Evolutionary conservation across 2,797 vertebrate species (phyloP), one percentile per base, ranked within the genome.

Genomic region (Enteromius trimaculatus): DNA sequence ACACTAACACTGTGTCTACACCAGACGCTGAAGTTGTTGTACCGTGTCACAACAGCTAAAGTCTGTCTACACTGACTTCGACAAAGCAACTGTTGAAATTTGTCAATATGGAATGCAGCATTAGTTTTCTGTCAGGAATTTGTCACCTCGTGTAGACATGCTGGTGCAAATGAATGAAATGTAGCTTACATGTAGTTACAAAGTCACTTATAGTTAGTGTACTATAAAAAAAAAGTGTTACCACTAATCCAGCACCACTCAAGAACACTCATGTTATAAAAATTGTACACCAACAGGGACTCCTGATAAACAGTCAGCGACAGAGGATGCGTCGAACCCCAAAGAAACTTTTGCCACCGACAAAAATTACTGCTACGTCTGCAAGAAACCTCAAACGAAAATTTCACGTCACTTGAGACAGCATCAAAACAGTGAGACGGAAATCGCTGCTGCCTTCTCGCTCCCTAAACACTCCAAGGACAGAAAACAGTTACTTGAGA

Each of bases 321-420:
- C 4, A 47, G 58, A 14, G 9, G 21, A 13, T 42, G 55, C 21
- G 4, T 3, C 10, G 31, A 66, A 53, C 31, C 47, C 11, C 64
- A 23, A 79, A 68, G 34, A 69, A n/a, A 58, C 78, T 14, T 16
- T 58, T 2, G n/a, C 34, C 31, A 69, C 78, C 64, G 9, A 39
- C 6, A 80, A 80, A 53, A 91, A 93, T 21, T 91, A 86, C 68
- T 93, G 92, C 69, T 92, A 86, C 1, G 69, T 93, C 47, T 92
- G 92, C 0, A 90, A 88, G 8, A 82, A 34, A 70, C 44, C 88
- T 21, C 68, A 80, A 29, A 0, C 58, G 0, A 92, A 92, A 87
- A 74, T 92, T 4, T 8, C 88, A 29, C 89, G 90, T 19, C 92
- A 92, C 77, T 84, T 93, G 65, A 79, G 77, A 37, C 89, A 58